Conservation (phyloP, 2,113 vertebrate genomes). For the Dipodomys ordii region DNA sequence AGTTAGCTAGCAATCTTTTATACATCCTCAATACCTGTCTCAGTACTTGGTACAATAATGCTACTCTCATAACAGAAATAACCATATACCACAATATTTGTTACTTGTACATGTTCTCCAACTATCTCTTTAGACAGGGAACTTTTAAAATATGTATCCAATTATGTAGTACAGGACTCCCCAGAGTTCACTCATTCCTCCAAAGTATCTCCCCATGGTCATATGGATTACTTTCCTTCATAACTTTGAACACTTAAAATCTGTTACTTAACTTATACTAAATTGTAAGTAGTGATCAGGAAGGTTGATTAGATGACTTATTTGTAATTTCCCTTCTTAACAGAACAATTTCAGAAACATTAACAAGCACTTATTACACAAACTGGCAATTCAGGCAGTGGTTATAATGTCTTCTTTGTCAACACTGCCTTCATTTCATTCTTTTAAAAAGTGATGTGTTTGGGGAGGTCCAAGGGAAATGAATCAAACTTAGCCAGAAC, state of each 20-base stretch:
- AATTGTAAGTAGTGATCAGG: constrained; percentile 15
- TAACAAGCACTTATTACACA: constrained; percentile 60
- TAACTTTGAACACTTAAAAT: constrained; percentile 30
- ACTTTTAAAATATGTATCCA: not conserved
- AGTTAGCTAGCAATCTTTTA: not conserved
- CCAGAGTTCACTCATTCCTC: not conserved
- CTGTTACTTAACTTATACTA: not conserved
- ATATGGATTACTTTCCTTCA: constrained; percentile 18
- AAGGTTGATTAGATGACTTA: constrained; percentile 45
- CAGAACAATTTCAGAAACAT: constrained; percentile 51
- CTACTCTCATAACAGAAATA: not conserved
- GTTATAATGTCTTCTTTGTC: constrained; percentile 67
- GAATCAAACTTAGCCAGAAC: constrained; percentile 65
- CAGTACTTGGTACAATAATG: not conserved
- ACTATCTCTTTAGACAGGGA: not conserved
- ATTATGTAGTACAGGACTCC: not conserved
- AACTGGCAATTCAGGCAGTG: constrained; percentile 20
- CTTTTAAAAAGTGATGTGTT: constrained; percentile 59
- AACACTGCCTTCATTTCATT: constrained; percentile 51
- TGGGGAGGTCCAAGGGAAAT: constrained; percentile 67
- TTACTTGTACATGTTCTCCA: not conserved
- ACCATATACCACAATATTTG: not conserved
- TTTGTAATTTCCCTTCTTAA: constrained; percentile 46
- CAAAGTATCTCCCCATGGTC: not conserved
- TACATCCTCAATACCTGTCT: not conserved